Percentiles rank a stretch among this genome's conserved stretches.
Evolutionary conservation across 2,888 invertebrate genomes (phyloP).

Genomic region (Tetramorium bicarinatum): DNA sequence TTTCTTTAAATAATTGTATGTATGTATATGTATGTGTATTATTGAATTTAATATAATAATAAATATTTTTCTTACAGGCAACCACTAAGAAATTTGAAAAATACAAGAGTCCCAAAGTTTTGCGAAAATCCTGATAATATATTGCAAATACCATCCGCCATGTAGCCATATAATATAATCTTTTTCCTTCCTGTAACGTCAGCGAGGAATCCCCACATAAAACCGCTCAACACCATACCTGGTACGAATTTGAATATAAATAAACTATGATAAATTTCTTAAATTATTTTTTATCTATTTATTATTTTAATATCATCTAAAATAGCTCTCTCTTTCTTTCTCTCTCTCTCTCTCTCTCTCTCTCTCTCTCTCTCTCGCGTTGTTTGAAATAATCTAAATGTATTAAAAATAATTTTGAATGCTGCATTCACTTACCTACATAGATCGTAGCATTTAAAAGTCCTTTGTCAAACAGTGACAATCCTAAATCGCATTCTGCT

Average conservation of each 20-base stretch:
- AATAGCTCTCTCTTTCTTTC: background rate
- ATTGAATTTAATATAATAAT: background rate
- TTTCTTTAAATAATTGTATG: background rate
- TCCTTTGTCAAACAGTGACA: conserved; percentile 91
- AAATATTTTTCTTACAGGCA: conserved; percentile 89
- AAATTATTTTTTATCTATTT: background rate
- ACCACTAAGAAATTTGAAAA: conserved; percentile 91
- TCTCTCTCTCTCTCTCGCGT: too few species aligned
- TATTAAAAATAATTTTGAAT: background rate
- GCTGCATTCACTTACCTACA: conserved; percentile 87
- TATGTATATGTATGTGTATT: background rate
- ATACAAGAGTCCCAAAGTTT: conserved; percentile 89
- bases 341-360: too few species aligned
- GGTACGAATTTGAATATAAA: background rate
- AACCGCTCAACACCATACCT: conserved; percentile 93
- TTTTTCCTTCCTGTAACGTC: conserved; percentile 91
- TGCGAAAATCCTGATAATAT: conserved; percentile 90
- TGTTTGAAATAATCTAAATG: background rate
- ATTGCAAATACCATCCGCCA: conserved; percentile 89
- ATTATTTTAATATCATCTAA: background rate
- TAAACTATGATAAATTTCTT: background rate
- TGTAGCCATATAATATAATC: conserved; percentile 90
- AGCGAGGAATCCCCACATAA: conserved; percentile 93
- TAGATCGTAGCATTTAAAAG: conserved; percentile 91
- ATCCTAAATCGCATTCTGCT: conserved; percentile 91